Conservation (phyloP, 2,113 vertebrate genomes). For the Tylochromis polylepis region DNA sequence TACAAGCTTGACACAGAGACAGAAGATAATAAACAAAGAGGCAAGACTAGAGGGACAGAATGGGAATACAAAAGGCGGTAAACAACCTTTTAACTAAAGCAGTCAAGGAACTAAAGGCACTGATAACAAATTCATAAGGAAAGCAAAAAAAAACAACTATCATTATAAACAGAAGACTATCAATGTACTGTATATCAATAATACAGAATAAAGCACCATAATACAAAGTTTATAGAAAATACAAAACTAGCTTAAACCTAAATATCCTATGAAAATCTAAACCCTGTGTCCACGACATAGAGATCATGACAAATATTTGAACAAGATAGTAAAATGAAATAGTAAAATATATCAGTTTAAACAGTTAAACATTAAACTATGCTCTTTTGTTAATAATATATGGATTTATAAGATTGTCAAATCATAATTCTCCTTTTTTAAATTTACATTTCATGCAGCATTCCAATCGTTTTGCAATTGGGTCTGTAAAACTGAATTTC, state of each 20-base stretch:
- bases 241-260: background rate
- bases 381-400: background rate
- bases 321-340: background rate
- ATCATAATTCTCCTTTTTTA: background rate
- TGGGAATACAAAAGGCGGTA: background rate
- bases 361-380: accelerated
- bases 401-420: background rate
- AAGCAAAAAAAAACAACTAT: background rate
- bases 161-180: background rate
- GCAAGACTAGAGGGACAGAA: accelerated
- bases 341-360: background rate
- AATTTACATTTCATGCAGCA: accelerated
- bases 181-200: accelerated
- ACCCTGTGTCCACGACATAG: background rate
- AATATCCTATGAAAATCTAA: background rate
- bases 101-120: background rate
- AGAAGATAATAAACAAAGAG: background rate
- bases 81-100: background rate
- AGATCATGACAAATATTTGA: background rate
- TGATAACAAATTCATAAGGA: background rate
- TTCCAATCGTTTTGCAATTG: background rate
- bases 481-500: background rate
- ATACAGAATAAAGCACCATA: background rate
- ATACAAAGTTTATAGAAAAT: background rate
- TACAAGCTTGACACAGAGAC: background rate